phyloP scores from a whole-genome alignment of 2,888 invertebrate species.

The Leuctra nigra region DNA sequence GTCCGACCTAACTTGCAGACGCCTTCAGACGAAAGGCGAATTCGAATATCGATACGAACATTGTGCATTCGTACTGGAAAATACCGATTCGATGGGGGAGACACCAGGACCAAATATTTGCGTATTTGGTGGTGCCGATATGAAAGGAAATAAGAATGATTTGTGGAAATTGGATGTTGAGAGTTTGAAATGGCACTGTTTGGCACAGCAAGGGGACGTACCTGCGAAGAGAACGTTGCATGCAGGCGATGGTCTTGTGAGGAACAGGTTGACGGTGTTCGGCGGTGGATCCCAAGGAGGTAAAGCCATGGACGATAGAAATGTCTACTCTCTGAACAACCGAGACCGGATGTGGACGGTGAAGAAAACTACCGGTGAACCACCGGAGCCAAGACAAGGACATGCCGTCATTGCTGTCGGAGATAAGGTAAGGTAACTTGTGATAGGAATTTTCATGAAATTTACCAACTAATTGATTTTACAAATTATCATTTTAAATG shows the following conservation, averaged over 20 bases:
- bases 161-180: constrained; percentile 22
- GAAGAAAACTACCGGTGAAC: constrained; percentile 16
- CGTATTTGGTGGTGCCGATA: constrained; percentile 24
- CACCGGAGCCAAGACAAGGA: constrained; percentile 22
- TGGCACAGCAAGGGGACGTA: constrained; percentile 13
- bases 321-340: constrained; percentile 18
- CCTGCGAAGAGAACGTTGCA: constrained; percentile 22
- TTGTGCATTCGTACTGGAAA: constrained; percentile 18
- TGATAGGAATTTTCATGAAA: too few species aligned
- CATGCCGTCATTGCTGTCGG: constrained; percentile 20
- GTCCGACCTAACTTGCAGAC: neutral
- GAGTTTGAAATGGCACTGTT: constrained; percentile 15
- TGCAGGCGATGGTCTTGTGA: constrained; percentile 6
- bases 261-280: constrained; percentile 17
- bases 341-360: constrained; percentile 18
- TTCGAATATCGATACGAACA: constrained; percentile 25
- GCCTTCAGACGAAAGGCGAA: constrained; percentile 5
- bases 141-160: constrained; percentile 23
- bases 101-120: neutral
- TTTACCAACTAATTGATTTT: too few species aligned
- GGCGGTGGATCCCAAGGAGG: constrained; percentile 20
- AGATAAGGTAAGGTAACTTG: constrained; percentile 23
- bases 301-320: constrained; percentile 16
- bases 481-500: too few species aligned
- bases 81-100: neutral